Percentiles rank a stretch among this genome's conserved stretches.
Conservation (phyloP, 1,140 invertebrate genomes). For the Acromyrmex charruanus region DNA sequence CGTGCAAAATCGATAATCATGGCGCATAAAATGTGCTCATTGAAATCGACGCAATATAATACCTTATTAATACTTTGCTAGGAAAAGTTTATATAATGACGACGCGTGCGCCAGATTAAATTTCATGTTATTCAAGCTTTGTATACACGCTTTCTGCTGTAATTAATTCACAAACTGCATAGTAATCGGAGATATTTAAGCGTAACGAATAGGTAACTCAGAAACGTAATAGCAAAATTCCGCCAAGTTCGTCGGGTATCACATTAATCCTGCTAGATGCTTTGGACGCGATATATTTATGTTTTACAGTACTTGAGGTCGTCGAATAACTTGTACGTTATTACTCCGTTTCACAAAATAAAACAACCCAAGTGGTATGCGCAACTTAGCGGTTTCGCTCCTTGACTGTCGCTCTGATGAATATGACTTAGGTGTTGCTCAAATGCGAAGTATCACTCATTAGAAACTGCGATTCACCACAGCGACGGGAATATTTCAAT, state of each 20-base stretch:
- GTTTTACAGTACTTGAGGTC: constrained; percentile 22
- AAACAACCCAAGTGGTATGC: constrained; percentile 8
- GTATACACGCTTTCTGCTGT: not conserved
- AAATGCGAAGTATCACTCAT: constrained; percentile 27
- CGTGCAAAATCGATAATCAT: constrained; percentile 39
- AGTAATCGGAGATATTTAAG: constrained; percentile 14
- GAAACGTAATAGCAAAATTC: constrained; percentile 3
- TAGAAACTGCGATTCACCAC: constrained; percentile 1
- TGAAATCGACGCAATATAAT: constrained; percentile 11
- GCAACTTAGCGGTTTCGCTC: constrained; percentile 23
- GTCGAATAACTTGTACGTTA: constrained; percentile 21
- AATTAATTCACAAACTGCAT: constrained; percentile 10
- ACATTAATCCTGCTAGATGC: not conserved
- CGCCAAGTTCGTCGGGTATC: not conserved
- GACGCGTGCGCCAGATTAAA: constrained; percentile 21
- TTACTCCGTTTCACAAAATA: not conserved
- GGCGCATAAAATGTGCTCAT: not conserved
- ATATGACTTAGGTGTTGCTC: constrained; percentile 32
- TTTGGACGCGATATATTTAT: constrained; percentile 22
- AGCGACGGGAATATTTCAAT: constrained; percentile 38
- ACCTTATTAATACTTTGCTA: not conserved
- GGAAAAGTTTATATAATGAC: not conserved
- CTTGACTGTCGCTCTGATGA: constrained; percentile 1
- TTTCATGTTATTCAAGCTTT: constrained; percentile 24
- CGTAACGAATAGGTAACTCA: constrained; percentile 22